Evolutionary conservation across 2,797 vertebrate genomes (phyloP).

Genomic region (Bradypodion ventrale): DNA sequence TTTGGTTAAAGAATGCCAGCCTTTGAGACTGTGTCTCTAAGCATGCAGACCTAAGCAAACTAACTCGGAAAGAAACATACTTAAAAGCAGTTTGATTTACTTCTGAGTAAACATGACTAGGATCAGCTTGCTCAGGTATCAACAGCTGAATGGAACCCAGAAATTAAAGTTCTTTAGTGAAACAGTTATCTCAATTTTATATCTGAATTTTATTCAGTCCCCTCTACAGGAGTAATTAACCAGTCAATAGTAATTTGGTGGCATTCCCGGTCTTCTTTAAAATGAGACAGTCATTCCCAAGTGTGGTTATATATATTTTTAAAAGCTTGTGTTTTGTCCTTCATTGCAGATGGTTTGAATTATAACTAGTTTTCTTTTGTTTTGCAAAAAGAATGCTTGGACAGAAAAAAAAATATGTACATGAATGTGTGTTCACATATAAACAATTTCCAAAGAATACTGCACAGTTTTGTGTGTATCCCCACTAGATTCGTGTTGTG

Average conservation of each 20-base stretch:
- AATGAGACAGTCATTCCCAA: neutral
- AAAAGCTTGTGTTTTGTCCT: neutral
- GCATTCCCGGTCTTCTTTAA: neutral
- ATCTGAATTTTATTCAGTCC: neutral
- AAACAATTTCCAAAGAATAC: neutral
- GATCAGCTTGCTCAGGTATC: neutral
- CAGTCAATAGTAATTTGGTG: neutral
- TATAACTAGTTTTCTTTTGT: neutral
- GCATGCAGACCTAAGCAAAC: neutral
- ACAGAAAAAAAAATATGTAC: no score
- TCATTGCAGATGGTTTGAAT: neutral
- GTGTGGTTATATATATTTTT: no score
- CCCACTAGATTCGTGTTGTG: neutral
- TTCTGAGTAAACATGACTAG: neutral
- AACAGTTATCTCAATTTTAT: neutral
- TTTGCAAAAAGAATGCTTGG: neutral
- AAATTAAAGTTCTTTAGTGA: neutral
- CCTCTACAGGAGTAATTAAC: neutral
- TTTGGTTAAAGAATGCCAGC: neutral
- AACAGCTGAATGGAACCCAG: neutral
- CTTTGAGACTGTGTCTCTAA: constrained; percentile 3
- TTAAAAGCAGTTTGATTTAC: neutral
- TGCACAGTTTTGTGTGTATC: neutral
- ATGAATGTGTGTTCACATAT: neutral
- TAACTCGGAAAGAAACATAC: neutral